Conservation (phyloP, 2,888 invertebrate species). For the Meta bourneti region DNA sequence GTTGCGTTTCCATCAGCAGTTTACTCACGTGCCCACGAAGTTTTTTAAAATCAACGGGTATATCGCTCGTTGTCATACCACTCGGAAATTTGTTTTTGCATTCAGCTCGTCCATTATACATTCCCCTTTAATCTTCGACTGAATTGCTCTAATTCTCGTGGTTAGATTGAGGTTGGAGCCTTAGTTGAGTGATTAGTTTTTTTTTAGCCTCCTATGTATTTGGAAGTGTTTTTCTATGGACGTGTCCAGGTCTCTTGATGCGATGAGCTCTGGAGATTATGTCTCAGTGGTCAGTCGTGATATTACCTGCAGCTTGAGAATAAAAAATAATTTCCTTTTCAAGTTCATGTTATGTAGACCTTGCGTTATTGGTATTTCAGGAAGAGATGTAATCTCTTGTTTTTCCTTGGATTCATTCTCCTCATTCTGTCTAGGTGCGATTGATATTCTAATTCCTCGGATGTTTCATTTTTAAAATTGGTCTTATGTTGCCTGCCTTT, state of each 20-base stretch:
- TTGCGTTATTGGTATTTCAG: neutral
- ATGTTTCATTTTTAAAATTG: no score
- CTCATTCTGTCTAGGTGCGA: neutral
- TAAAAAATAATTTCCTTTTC: neutral
- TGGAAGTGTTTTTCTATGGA: neutral
- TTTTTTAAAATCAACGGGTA: neutral
- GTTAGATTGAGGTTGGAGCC: neutral
- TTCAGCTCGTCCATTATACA: neutral
- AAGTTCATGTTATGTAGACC: neutral
- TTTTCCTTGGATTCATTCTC: neutral
- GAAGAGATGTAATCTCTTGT: neutral
- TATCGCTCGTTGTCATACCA: conserved; percentile 11
- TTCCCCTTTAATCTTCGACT: conserved; percentile 11
- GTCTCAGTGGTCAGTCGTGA: neutral
- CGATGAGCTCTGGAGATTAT: no score
- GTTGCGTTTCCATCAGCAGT: neutral
- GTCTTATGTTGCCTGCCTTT: no score
- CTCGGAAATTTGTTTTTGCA: neutral
- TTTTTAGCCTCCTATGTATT: neutral
- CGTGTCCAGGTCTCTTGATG: neutral
- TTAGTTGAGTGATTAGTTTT: neutral
- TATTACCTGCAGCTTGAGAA: neutral
- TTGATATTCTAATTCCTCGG: neutral
- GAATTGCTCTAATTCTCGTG: conserved; percentile 35
- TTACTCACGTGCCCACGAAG: neutral